Percentiles rank a stretch among this genome's conserved stretches.
Evolutionary conservation across 2,113 vertebrate species (phyloP).

Genomic region (Oxyruncus cristatus): DNA sequence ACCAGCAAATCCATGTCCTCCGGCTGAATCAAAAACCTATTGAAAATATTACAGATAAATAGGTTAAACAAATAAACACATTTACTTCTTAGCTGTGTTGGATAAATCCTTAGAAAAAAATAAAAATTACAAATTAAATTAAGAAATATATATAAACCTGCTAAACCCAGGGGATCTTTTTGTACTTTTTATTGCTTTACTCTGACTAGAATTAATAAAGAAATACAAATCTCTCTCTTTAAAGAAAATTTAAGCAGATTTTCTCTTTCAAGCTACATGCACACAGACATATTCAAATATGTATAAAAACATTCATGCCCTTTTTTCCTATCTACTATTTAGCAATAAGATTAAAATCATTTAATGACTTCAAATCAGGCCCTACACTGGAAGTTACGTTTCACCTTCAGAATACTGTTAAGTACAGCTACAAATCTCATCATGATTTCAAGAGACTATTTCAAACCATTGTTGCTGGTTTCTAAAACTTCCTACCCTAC

Average conservation of each 20-base stretch:
- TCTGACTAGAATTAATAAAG: neutral
- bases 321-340: neutral
- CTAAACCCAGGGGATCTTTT: neutral
- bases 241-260: neutral
- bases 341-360: neutral
- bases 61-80: neutral
- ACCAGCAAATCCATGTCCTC: conserved; percentile 70
- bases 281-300: neutral
- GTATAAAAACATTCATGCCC: neutral
- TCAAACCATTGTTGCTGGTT: neutral
- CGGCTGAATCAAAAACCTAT: conserved; percentile 85
- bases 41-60: neutral
- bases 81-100: neutral
- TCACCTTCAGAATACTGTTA: neutral
- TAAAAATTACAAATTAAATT: neutral
- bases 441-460: neutral
- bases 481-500: neutral
- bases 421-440: neutral
- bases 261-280: neutral
- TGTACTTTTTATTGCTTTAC: neutral
- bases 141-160: neutral
- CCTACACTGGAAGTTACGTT: neutral
- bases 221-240: neutral
- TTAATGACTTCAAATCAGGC: neutral
- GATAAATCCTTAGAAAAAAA: neutral